Percentiles rank a stretch among this genome's conserved stretches.
phyloP scores from a whole-genome alignment of 2,113 vertebrate species.

The Corythoichthys intestinalis region DNA sequence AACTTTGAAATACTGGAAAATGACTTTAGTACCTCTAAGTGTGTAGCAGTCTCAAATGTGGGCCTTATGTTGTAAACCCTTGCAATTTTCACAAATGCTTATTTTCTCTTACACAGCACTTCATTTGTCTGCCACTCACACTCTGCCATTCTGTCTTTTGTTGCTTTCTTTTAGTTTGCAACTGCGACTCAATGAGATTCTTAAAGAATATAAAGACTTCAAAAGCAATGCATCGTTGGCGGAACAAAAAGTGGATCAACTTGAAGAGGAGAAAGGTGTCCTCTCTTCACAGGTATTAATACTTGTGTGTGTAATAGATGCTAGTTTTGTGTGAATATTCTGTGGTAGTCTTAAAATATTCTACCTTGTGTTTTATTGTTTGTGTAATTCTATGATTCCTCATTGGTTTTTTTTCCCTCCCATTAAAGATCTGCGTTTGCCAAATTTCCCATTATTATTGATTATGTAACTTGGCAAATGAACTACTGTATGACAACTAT shows the following conservation, averaged over 20 bases:
- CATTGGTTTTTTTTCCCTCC: too few species aligned
- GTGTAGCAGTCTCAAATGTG: not conserved
- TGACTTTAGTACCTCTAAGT: too few species aligned
- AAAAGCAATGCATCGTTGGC: conserved; percentile 78
- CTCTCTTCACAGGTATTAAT: conserved; percentile 81
- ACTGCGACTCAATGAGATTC: conserved; percentile 75
- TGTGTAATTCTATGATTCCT: too few species aligned
- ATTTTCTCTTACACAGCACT: not conserved
- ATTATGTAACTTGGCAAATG: too few species aligned
- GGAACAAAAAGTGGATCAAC: conserved; percentile 82
- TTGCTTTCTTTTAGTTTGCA: conserved; percentile 67
- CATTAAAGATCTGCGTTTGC: too few species aligned
- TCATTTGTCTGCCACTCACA: not conserved
- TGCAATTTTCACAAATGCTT: not conserved
- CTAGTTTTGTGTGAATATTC: too few species aligned
- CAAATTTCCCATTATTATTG: too few species aligned
- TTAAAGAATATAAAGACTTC: conserved; percentile 82
- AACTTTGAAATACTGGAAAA: too few species aligned
- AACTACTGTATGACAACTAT: too few species aligned
- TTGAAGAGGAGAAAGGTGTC: conserved; percentile 83
- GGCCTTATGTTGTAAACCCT: not conserved
- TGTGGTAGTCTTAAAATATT: too few species aligned
- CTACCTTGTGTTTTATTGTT: too few species aligned
- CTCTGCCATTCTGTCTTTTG: not conserved
- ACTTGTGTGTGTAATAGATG: too few species aligned